phyloP scores from a whole-genome alignment of 53 echinoderm and acorn worm species.

The Arbacia lixula region DNA sequence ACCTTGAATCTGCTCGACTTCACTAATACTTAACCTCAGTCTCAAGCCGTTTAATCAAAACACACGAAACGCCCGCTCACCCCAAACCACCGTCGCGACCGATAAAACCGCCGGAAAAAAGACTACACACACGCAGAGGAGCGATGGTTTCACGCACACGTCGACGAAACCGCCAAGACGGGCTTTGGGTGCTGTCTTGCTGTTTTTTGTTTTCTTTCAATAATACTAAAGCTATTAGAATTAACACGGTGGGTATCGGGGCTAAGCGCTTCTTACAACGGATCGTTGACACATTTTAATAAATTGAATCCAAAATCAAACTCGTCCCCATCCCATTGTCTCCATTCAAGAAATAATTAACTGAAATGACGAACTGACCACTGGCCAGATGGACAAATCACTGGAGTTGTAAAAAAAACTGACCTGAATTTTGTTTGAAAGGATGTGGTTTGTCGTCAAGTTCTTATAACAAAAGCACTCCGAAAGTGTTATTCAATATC shows the following conservation, averaged over 20 bases:
- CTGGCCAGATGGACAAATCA: no score
- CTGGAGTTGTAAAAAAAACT: no score
- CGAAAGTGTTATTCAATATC: no score
- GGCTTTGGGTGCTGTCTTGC: slow-evolving; percentile 18
- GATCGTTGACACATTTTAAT: slow-evolving; percentile 43
- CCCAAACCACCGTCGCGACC: background rate
- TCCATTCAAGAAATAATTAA: no score
- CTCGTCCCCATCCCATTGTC: background rate
- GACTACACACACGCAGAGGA: background rate
- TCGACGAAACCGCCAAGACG: background rate
- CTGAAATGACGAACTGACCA: no score
- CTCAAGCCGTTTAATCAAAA: background rate
- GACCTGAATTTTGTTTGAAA: no score
- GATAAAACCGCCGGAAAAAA: background rate
- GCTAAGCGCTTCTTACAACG: background rate
- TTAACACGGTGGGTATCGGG: slow-evolving; percentile 7
- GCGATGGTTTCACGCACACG: background rate
- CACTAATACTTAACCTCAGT: background rate
- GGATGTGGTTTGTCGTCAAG: background rate
- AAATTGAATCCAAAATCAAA: slow-evolving; percentile 42
- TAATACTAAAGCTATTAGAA: slow-evolving; percentile 40
- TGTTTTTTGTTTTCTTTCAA: slow-evolving; percentile 26
- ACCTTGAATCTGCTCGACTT: slow-evolving; percentile 43
- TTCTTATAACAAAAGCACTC: no score
- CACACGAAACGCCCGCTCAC: background rate